Evolutionary conservation across 2,113 vertebrate genomes (phyloP).

Genomic region (Bujurquina vittata): DNA sequence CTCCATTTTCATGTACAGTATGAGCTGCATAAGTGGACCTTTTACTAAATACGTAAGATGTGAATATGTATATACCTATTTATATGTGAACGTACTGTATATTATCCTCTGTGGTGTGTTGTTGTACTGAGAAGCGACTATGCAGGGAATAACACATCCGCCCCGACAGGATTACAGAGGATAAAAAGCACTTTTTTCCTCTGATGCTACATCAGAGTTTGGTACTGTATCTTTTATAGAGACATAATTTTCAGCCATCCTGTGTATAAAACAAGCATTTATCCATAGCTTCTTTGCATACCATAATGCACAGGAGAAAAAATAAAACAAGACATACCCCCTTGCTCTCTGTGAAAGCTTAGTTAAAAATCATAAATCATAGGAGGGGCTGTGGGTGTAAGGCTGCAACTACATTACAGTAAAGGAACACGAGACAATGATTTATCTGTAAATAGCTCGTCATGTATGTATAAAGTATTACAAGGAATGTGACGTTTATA

Average conservation of each 20-base stretch:
- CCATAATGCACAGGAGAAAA: not conserved
- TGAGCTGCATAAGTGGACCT: conserved; percentile 32
- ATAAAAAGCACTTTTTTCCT: conserved; percentile 49
- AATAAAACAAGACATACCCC: not conserved
- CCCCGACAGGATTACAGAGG: conserved; percentile 25
- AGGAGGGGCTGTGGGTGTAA: not conserved
- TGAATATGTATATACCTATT: conserved; percentile 58
- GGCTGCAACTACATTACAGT: not conserved
- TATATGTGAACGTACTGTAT: conserved; percentile 57
- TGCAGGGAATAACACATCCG: conserved; percentile 60
- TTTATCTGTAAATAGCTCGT: conserved; percentile 38
- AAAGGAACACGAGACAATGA: not conserved
- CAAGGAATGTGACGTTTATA: not conserved
- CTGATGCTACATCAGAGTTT: conserved; percentile 45
- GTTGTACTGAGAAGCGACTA: conserved; percentile 29
- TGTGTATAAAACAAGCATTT: not conserved
- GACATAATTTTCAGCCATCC: not conserved
- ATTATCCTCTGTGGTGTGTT: conserved; percentile 38
- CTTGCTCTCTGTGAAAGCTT: not conserved
- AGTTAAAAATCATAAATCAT: conserved; percentile 1
- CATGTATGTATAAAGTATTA: conserved; percentile 1
- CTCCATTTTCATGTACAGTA: conserved; percentile 25
- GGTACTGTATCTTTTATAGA: conserved; percentile 68
- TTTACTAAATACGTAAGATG: conserved; percentile 21
- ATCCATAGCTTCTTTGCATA: conserved; percentile 17